phyloP scores from a whole-genome alignment of 2,797 vertebrate species.

The Cottoperca gobio region DNA sequence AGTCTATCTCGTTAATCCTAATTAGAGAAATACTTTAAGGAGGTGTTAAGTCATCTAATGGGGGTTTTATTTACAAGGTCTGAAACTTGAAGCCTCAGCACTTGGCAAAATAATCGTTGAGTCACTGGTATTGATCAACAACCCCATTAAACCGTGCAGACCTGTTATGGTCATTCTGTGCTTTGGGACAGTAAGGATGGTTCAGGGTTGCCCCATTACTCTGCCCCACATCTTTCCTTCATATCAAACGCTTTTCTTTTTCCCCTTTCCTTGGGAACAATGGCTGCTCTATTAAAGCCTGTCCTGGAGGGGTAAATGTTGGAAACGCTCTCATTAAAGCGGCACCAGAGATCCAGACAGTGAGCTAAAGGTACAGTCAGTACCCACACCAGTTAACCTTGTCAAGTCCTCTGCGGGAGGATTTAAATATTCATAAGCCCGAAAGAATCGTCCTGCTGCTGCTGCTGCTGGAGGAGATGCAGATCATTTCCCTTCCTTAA shows the following conservation, averaged over 20 bases:
- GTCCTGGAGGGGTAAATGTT: slow-evolving; percentile 21
- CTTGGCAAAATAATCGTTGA: slow-evolving; percentile 47
- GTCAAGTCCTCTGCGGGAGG: neutral
- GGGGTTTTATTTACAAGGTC: slow-evolving; percentile 62
- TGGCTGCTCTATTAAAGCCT: slow-evolving; percentile 15
- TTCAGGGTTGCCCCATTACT: slow-evolving; percentile 20
- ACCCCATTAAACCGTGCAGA: slow-evolving; percentile 42
- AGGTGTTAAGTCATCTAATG: slow-evolving; percentile 49
- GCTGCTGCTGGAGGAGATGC: slow-evolving; percentile 6
- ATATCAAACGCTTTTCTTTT: neutral
- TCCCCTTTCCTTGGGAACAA: slow-evolving; percentile 8
- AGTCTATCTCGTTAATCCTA: slow-evolving; percentile 37
- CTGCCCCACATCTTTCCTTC: neutral
- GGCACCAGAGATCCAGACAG: slow-evolving; percentile 24
- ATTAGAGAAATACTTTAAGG: slow-evolving; percentile 49
- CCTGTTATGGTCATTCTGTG: slow-evolving; percentile 38
- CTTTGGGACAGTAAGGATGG: slow-evolving; percentile 27
- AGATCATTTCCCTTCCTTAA: neutral
- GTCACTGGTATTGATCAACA: slow-evolving; percentile 56
- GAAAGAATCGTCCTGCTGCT: neutral
- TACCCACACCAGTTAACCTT: slow-evolving; percentile 45
- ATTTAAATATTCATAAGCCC: slow-evolving; percentile 32
- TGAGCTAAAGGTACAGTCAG: slow-evolving; percentile 28
- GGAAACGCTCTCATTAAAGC: slow-evolving; percentile 48
- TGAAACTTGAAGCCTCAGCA: slow-evolving; percentile 54